phyloP scores from a whole-genome alignment of 2,113 vertebrate genomes.

The Oreotrochilus melanogaster region DNA sequence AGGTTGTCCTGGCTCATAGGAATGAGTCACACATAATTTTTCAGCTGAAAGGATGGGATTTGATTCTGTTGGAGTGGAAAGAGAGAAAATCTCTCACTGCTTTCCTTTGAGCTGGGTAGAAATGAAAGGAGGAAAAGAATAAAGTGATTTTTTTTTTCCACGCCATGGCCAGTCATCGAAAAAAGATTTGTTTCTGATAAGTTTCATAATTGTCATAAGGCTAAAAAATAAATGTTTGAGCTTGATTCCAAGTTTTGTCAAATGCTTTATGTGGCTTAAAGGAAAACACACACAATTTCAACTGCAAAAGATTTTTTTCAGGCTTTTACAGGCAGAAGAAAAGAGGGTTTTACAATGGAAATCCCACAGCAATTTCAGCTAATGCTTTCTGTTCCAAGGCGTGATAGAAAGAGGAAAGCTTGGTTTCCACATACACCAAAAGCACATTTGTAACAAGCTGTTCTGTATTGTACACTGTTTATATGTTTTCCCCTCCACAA shows the following conservation, averaged over 20 bases:
- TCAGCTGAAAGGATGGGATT: background rate
- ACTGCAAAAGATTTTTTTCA: background rate
- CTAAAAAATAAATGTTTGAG: background rate
- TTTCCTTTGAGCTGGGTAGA: background rate
- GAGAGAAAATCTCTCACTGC: background rate
- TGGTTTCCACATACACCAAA: conserved; percentile 2
- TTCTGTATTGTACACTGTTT: conserved; percentile 43
- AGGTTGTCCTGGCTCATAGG: background rate
- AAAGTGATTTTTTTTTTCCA: background rate
- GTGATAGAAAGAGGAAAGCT: background rate
- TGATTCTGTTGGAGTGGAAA: background rate
- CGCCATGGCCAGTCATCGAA: background rate
- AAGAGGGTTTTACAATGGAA: background rate
- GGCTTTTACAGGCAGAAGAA: background rate
- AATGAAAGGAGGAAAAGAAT: background rate
- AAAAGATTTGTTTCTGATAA: background rate
- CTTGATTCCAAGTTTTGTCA: background rate
- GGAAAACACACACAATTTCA: background rate
- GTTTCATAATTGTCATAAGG: background rate
- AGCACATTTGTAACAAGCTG: conserved; percentile 45
- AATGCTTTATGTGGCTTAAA: background rate
- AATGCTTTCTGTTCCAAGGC: background rate
- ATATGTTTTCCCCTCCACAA: conserved; percentile 2
- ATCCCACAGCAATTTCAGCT: conserved; percentile 5
- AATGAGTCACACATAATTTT: background rate